Conservation (phyloP, 2,888 invertebrate genomes). For the Orgyia antiqua region DNA sequence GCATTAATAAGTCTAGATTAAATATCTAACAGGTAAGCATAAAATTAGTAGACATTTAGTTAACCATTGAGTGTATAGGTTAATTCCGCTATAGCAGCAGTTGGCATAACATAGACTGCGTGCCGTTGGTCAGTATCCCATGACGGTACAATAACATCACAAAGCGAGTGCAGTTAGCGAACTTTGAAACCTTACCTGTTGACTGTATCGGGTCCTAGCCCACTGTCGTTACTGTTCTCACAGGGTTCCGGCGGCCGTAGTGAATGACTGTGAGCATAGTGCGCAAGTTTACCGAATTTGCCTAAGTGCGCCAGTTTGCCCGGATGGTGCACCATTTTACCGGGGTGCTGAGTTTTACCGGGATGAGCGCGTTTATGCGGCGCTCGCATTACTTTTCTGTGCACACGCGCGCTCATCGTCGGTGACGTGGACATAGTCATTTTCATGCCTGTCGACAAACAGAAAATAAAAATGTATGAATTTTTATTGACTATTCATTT, state of each 20-base stretch:
- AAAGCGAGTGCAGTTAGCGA: conserved; percentile 15
- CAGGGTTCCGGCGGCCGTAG: conserved; percentile 79
- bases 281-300: conserved; percentile 59
- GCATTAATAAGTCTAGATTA: no score
- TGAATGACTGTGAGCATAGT: conserved; percentile 67
- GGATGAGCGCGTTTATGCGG: conserved; percentile 78
- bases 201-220: conserved; percentile 87
- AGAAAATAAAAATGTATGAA: conserved; percentile 35
- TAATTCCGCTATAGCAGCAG: no score
- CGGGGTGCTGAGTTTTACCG: conserved; percentile 62
- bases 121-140: no score
- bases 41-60: no score
- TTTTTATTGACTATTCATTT: conserved; percentile 14
- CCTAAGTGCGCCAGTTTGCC: conserved; percentile 48
- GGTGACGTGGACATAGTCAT: conserved; percentile 86
- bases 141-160: no score
- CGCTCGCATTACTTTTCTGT: conserved; percentile 82
- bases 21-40: no score
- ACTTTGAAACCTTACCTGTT: conserved; percentile 51
- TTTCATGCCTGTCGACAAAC: conserved; percentile 80
- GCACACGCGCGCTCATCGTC: conserved; percentile 81
- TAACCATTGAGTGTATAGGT: no score
- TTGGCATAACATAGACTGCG: no score
- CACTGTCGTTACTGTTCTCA: conserved; percentile 94
- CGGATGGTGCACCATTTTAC: conserved; percentile 47